phyloP scores from a whole-genome alignment of 2,888 invertebrate species.

The Sminthurinus aureus region DNA sequence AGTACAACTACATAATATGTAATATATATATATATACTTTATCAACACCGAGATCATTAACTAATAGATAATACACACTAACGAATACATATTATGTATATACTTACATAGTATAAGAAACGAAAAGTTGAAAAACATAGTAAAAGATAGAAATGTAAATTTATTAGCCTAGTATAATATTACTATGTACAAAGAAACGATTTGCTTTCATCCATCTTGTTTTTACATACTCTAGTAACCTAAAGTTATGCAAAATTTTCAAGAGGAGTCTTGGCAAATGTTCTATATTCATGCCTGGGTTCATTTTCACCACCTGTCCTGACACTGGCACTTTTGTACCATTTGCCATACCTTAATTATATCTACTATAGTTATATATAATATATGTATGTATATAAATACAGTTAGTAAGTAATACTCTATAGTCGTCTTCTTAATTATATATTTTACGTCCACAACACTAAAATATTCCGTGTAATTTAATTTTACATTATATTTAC shows the following conservation, averaged over 20 bases:
- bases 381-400: neutral
- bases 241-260: conserved; percentile 4
- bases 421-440: no score
- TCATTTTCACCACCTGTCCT: conserved; percentile 45
- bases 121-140: no score
- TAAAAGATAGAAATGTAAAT: no score
- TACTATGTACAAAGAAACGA: conserved; percentile 48
- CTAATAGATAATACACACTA: no score
- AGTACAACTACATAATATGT: no score
- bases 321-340: conserved; percentile 31
- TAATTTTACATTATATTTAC: no score
- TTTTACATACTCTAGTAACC: neutral
- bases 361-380: conserved; percentile 16
- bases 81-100: no score
- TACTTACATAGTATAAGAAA: no score
- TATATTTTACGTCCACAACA: no score
- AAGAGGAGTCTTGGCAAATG: conserved; percentile 22
- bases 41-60: no score
- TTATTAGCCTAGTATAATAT: conserved; percentile 17
- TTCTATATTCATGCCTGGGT: conserved; percentile 51
- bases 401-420: neutral
- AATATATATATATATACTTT: no score
- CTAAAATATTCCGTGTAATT: no score
- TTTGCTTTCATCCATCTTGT: conserved; percentile 28
- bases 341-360: conserved; percentile 18